phyloP scores from a whole-genome alignment of 2,888 invertebrate species.

The Pheosia gnoma region DNA sequence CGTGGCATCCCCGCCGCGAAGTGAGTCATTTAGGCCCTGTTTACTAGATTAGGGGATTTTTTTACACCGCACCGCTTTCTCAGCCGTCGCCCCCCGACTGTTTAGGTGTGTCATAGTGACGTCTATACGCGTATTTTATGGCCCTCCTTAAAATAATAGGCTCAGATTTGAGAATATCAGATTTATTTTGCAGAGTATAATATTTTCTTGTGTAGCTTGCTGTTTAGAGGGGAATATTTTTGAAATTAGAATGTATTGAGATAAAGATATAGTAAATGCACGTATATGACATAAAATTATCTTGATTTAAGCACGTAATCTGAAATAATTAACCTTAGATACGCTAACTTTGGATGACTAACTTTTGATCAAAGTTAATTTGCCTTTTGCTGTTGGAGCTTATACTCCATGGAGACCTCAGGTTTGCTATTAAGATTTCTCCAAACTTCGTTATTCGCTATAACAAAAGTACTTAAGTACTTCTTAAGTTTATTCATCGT shows the following conservation, averaged over 20 bases:
- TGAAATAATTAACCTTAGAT: not conserved
- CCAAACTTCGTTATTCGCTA: not conserved
- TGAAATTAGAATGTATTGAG: not conserved
- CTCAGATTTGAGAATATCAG: conserved; percentile 56
- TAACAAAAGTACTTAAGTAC: not conserved
- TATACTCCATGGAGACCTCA: not conserved
- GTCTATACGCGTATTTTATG: conserved; percentile 61
- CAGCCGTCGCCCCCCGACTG: conserved; percentile 52
- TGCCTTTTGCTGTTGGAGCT: not conserved
- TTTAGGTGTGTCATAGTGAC: conserved; percentile 66
- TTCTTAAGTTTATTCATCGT: not conserved
- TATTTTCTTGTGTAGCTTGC: conserved; percentile 14
- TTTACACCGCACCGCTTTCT: conserved; percentile 77
- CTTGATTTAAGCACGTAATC: not conserved
- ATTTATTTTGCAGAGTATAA: conserved; percentile 32
- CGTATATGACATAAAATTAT: too few species aligned
- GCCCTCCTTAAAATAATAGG: conserved; percentile 57
- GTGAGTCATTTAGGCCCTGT: conserved; percentile 83
- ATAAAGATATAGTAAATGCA: too few species aligned
- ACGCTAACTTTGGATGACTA: not conserved
- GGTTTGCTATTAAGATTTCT: conserved; percentile 2
- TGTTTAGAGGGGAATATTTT: not conserved
- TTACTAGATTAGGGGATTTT: conserved; percentile 83
- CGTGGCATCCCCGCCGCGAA: conserved; percentile 74
- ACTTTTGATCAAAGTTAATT: conserved; percentile 1